A percentile compares a stretch with the other conserved stretches of the same genome.
Conservation (phyloP, 2,113 vertebrate genomes). For the Hipposideros armiger region DNA sequence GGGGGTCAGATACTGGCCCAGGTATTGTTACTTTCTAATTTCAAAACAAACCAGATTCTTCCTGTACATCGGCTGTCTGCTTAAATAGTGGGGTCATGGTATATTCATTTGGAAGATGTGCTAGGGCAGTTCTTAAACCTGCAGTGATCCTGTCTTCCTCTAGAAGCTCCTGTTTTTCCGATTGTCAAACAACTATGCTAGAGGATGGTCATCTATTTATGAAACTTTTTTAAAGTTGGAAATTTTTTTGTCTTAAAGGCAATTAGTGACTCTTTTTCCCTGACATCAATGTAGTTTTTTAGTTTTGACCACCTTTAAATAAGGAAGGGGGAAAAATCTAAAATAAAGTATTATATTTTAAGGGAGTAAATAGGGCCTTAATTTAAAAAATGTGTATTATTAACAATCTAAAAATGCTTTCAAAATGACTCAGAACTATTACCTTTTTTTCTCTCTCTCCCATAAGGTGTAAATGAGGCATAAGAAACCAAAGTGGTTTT, state of each 20-base stretch:
- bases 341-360: conserved; percentile 36
- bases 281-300: not conserved
- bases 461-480: not conserved
- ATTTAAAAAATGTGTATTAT: not conserved
- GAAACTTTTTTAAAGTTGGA: not conserved
- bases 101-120: not conserved
- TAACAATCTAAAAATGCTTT: not conserved
- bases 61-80: not conserved
- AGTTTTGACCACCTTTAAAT: conserved; percentile 40
- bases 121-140: not conserved
- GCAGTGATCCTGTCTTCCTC: not conserved
- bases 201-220: not conserved
- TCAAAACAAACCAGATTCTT: not conserved
- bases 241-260: not conserved
- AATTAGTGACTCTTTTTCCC: not conserved
- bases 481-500: not conserved
- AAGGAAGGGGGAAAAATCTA: not conserved
- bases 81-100: no score
- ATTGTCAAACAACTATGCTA: not conserved
- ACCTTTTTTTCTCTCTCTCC: not conserved
- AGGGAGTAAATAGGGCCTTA: conserved; percentile 20
- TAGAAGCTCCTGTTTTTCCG: not conserved
- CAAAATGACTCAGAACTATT: not conserved
- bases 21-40: not conserved
- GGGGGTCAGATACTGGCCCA: not conserved